Evolutionary conservation across 1,140 invertebrate species (phyloP).

Genomic region (Phortica variegata): DNA sequence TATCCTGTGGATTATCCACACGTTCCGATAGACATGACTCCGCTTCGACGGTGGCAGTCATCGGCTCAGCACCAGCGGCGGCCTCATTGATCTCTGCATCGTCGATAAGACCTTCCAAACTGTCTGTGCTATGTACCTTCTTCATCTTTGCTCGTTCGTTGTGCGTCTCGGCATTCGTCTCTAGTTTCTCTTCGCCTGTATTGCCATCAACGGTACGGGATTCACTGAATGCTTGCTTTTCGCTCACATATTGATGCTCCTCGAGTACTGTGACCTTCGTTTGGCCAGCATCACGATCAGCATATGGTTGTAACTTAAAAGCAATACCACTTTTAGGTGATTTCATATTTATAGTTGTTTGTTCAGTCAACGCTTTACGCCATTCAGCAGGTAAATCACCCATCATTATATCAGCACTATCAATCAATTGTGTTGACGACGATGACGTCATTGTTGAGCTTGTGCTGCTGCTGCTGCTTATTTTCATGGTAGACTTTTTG

Average conservation of each 20-base stretch:
- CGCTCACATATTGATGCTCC: constrained; percentile 40
- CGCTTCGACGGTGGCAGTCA: constrained; percentile 51
- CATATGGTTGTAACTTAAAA: constrained; percentile 47
- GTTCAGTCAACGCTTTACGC: too few relatives aligned
- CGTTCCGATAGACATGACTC: constrained; percentile 48
- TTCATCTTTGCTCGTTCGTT: constrained; percentile 47
- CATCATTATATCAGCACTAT: constrained; percentile 4
- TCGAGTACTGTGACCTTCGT: constrained; percentile 24
- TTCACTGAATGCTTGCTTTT: constrained; percentile 43
- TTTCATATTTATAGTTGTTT: too few relatives aligned
- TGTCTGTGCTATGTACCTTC: constrained; percentile 52
- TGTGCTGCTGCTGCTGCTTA: constrained; percentile 21
- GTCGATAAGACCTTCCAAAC: constrained; percentile 39
- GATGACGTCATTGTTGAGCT: constrained; percentile 17
- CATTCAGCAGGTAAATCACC: too few relatives aligned
- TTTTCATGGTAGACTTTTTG: constrained; percentile 33
- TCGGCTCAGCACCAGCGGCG: constrained; percentile 28
- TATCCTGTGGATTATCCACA: constrained; percentile 50
- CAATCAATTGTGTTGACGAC: neutral
- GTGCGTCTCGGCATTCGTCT: constrained; percentile 43
- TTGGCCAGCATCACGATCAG: constrained; percentile 21
- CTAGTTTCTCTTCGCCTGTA: constrained; percentile 43
- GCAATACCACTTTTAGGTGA: constrained; percentile 21
- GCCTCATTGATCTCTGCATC: constrained; percentile 27
- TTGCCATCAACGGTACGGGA: constrained; percentile 32